These are phyloP conservation scores for Virgularia gustaviana DNA, from an alignment of 92 coral and sea anemone species.

Conservation along the genomic window DNA sequence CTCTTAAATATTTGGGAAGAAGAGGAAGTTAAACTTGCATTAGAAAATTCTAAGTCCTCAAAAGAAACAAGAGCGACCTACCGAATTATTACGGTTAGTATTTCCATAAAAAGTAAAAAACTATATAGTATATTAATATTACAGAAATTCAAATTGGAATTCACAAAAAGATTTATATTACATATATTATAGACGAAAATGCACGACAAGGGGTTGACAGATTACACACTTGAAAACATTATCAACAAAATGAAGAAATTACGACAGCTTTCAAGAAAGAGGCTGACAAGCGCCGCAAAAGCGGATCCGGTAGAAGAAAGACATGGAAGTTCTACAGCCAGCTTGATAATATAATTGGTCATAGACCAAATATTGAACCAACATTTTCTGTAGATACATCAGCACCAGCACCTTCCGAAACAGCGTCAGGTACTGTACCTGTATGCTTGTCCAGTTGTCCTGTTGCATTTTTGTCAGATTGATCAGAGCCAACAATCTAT, in stretches of 20 bases:
- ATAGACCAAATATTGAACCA: conserved; percentile 35
- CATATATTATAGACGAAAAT: conserved; percentile 7
- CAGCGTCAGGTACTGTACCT: too few species aligned
- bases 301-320: conserved; percentile 34
- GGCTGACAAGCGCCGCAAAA: conserved; percentile 36
- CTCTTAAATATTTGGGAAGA: conserved; percentile 42
- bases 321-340: conserved; percentile 52
- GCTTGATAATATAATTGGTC: conserved; percentile 32
- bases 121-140: not conserved
- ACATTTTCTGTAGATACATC: conserved; percentile 25
- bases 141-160: too few species aligned
- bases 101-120: too few species aligned
- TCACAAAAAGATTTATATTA: not conserved
- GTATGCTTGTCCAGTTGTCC: too few species aligned
- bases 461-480: too few species aligned
- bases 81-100: conserved; percentile 20
- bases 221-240: conserved; percentile 16
- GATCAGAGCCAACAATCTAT: too few species aligned
- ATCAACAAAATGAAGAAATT: conserved; percentile 50
- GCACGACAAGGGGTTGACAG: conserved; percentile 34
- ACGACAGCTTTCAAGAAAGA: conserved; percentile 48
- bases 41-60: conserved; percentile 47
- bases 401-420: not conserved
- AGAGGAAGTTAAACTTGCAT: conserved; percentile 36
- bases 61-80: conserved; percentile 46